phyloP scores from a whole-genome alignment of 1,140 invertebrate genomes.

The Drosophila neocordata region DNA sequence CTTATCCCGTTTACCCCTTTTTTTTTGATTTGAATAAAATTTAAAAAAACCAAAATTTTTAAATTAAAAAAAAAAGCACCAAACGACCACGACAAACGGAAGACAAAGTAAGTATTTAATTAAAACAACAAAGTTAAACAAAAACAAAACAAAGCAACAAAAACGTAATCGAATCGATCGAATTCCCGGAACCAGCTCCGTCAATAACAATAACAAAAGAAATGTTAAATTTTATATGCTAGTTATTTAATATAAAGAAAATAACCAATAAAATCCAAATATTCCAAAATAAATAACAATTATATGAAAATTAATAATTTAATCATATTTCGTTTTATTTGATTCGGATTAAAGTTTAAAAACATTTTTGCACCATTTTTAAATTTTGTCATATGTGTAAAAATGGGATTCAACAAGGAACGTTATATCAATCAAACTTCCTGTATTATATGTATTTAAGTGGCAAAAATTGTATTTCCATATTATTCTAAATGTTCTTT shows the following conservation, averaged over 20 bases:
- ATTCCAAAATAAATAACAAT: slow-evolving; percentile 43
- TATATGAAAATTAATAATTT: slow-evolving; percentile 15
- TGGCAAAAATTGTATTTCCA: too few relatives aligned
- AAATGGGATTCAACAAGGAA: too few relatives aligned
- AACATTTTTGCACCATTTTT: too few relatives aligned
- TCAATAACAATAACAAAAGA: slow-evolving; percentile 2
- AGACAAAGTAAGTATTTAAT: slow-evolving; percentile 67
- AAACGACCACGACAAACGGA: slow-evolving; percentile 28
- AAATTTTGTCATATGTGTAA: too few relatives aligned
- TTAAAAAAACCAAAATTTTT: slow-evolving; percentile 18
- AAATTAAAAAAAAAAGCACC: slow-evolving; percentile 40
- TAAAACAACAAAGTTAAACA: slow-evolving; percentile 32
- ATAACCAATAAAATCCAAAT: slow-evolving; percentile 5
- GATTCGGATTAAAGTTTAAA: not conserved
- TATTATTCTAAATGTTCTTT: too few relatives aligned
- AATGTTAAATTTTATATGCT: slow-evolving; percentile 2
- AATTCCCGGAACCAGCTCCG: not conserved
- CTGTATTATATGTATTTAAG: too few relatives aligned
- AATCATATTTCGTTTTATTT: slow-evolving; percentile 13
- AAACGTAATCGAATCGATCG: slow-evolving; percentile 2
- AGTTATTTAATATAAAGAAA: slow-evolving; percentile 6
- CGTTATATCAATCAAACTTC: too few relatives aligned
- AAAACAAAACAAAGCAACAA: slow-evolving; percentile 32
- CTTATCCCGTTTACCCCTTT: not conserved
- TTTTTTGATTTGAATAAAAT: slow-evolving; percentile 45